Conservation (phyloP, 1,140 invertebrate genomes). For the Apis laboriosa region DNA sequence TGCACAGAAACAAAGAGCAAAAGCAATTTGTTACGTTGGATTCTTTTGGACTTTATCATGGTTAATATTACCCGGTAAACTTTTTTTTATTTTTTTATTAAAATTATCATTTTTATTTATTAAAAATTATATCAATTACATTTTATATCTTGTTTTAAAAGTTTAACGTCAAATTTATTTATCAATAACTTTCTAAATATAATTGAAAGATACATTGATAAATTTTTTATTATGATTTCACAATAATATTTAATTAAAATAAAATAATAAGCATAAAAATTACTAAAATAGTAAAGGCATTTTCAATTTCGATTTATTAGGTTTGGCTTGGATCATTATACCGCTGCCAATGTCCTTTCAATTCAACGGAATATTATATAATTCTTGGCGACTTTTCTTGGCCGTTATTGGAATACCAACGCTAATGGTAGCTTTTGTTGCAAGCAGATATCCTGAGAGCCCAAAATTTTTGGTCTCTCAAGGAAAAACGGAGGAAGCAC, state of each 20-base stretch:
- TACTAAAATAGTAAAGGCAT: not conserved
- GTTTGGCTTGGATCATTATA: slow-evolving; percentile 84
- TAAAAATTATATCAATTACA: fast-evolving
- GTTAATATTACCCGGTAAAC: slow-evolving; percentile 83
- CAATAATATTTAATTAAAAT: not conserved
- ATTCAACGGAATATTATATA: slow-evolving; percentile 77
- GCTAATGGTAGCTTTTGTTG: slow-evolving; percentile 80
- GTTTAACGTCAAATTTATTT: not conserved
- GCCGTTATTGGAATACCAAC: slow-evolving; percentile 82
- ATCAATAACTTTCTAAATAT: not conserved
- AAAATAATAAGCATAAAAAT: too few species aligned
- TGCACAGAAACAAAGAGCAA: slow-evolving; percentile 81
- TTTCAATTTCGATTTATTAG: slow-evolving; percentile 72
- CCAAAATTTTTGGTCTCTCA: slow-evolving; percentile 88
- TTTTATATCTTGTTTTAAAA: not conserved
- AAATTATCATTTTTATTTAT: not conserved
- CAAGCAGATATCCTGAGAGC: slow-evolving; percentile 86
- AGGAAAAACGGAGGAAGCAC: slow-evolving; percentile 83
- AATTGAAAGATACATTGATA: not conserved
- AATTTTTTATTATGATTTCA: not conserved
- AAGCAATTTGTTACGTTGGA: slow-evolving; percentile 83
- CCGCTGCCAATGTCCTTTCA: slow-evolving; percentile 80
- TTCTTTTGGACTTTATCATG: slow-evolving; percentile 84
- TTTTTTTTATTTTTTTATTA: not conserved
- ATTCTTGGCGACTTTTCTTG: slow-evolving; percentile 86